Conservation (phyloP, 2,888 invertebrate genomes). For the Volucella bombylans region DNA sequence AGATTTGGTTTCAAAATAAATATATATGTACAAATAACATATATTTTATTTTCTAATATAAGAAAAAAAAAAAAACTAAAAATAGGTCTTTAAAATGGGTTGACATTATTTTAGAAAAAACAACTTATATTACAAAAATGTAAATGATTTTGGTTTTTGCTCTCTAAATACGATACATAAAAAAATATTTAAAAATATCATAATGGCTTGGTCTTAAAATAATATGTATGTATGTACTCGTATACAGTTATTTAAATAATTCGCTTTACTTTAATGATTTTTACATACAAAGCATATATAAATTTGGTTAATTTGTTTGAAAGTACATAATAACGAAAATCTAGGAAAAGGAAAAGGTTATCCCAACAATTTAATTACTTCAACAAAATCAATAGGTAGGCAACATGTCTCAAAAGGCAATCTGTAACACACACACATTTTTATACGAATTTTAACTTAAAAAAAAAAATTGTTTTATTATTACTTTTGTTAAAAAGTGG, state of each 20-base stretch:
- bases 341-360: not conserved
- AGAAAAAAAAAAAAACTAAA: constrained; percentile 15
- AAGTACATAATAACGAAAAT: constrained; percentile 30
- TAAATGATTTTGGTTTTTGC: constrained; percentile 34
- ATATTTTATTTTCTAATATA: constrained; percentile 10
- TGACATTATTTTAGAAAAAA: constrained; percentile 43
- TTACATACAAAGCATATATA: constrained; percentile 70
- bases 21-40: constrained; percentile 4
- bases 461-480: too few species aligned
- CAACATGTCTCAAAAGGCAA: too few species aligned
- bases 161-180: constrained; percentile 16
- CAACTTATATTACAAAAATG: constrained; percentile 55
- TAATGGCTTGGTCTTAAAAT: constrained; percentile 35
- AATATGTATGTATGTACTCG: constrained; percentile 10
- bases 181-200: constrained; percentile 17
- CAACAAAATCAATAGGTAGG: constrained; percentile 39
- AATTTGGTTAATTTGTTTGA: constrained; percentile 44
- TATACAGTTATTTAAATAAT: constrained; percentile 45
- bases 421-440: too few species aligned
- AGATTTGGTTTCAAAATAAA: constrained; percentile 8
- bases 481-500: too few species aligned
- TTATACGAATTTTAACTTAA: too few species aligned
- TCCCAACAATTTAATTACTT: constrained; percentile 41
- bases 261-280: constrained; percentile 57
- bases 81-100: constrained; percentile 22